These are phyloP conservation scores for Oscheius myriophilus DNA, from an alignment of 2,888 invertebrate genomes.

Conservation along the genomic window DNA sequence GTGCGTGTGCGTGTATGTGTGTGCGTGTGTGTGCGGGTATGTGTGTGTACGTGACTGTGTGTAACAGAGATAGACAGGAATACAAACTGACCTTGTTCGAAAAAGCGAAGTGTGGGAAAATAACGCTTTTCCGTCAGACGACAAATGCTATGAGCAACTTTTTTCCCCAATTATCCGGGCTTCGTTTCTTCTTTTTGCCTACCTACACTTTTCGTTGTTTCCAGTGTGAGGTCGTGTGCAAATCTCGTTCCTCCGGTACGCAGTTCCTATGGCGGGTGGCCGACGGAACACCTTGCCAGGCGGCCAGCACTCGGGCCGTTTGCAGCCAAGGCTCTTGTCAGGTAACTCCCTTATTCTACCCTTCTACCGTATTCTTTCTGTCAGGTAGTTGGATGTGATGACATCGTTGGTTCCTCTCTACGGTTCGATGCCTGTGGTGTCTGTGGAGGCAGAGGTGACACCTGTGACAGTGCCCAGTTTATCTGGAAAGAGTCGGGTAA, in stretches of 20 bases:
- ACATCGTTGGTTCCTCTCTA: conserved; percentile 73
- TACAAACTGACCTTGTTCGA: no score
- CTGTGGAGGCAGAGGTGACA: conserved; percentile 75
- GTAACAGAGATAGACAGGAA: no score
- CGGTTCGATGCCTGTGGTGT: conserved; percentile 75
- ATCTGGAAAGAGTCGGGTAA: conserved; percentile 81
- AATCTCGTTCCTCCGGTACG: conserved; percentile 39
- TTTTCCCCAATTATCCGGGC: no score
- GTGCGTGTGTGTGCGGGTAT: no score
- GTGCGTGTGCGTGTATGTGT: no score
- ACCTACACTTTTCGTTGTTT: conserved; percentile 5
- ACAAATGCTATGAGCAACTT: no score
- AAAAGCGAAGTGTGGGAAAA: no score
- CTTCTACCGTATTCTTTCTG: conserved; percentile 27
- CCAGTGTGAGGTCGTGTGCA: conserved; percentile 58
- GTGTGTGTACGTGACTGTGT: no score
- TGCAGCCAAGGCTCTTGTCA: conserved; percentile 51
- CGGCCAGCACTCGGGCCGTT: conserved; percentile 52
- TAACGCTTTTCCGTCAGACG: no score
- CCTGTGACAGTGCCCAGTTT: conserved; percentile 85
- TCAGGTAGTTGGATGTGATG: conserved; percentile 77
- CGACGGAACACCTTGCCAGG: conserved; percentile 51
- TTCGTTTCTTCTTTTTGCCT: not conserved
- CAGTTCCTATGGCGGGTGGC: conserved; percentile 54
- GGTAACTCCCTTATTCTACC: conserved; percentile 10